A percentile compares a stretch with the other conserved stretches of the same genome.
Evolutionary conservation across 2,797 vertebrate species (phyloP).

Genomic region (Nannoperca australis): DNA sequence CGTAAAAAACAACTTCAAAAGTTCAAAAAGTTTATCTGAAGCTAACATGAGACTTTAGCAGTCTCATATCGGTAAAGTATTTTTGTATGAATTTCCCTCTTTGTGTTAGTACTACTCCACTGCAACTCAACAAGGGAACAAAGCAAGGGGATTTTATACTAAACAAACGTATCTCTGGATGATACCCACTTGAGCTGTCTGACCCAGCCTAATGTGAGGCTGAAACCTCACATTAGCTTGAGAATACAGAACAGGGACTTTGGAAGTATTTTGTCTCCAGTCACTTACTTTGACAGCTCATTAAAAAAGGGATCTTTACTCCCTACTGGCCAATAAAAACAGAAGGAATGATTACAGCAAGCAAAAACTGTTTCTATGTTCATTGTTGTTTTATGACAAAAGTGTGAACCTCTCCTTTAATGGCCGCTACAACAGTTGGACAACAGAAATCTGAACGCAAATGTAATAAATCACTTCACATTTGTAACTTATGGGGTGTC

Average conservation of each 20-base stretch:
- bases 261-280: background rate
- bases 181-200: background rate
- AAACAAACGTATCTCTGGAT: background rate
- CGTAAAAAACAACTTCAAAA: too few relatives aligned
- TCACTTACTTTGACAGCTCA: background rate
- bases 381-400: background rate
- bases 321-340: too few relatives aligned
- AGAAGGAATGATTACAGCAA: too few relatives aligned
- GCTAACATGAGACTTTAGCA: background rate
- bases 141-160: background rate
- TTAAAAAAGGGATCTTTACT: background rate
- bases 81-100: background rate
- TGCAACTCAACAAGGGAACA: background rate
- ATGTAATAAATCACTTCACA: too few relatives aligned
- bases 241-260: background rate
- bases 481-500: background rate
- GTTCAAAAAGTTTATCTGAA: background rate
- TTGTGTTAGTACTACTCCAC: background rate
- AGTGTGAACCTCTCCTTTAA: background rate
- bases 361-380: background rate
- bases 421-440: background rate
- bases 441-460: too few relatives aligned
- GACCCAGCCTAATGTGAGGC: too few relatives aligned
- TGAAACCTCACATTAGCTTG: background rate
- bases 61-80: too few relatives aligned